Base-by-base conservation (phyloP, 2,113 vertebrate species). In the Callaeas wilsoni region DNA sequence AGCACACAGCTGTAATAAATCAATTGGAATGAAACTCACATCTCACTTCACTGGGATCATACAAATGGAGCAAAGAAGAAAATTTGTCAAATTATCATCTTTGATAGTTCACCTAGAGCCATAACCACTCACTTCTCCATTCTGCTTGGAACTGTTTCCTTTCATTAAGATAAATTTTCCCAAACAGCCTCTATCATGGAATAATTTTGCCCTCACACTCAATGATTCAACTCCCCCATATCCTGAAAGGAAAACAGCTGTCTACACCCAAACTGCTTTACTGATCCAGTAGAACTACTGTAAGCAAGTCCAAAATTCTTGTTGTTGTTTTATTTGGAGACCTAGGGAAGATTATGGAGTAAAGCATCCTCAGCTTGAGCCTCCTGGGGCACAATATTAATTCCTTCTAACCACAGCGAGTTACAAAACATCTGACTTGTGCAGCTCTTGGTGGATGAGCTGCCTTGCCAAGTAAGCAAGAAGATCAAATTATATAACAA, bases 161-260 rank as follows among this genome's bases (percentile, higher is more conserved):
- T 86, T n/a, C 76, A 90, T 95, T 86, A 91, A 68, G 75, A 96
- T 84, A 91, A 84, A 75, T 93, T 91, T 93, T 92, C 78, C 57
- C 63, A 92, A 93, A 91, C 47, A 96, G 46, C 35, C 25, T 70
- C 79, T 88, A 81, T 78, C 75, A 75, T 20, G 32, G 79, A 90
- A 94, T 94, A 87, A 76, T 88, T 92, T 95, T 94, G 67, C 88
- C 86, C 67, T 97, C 92, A 64, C 91, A 92, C 88, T 84, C 89
- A 70, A 91, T 95, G 77, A 86, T 75, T 97, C 90, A 96, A 85
- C 52, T 96, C 82, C 76, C 80, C 60, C 64, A 53, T 81, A 96
- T 97, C 89, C 95, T 96, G 91, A 94, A 93, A 94, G 60, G 84
- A 94, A 95, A 94, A 82, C 89, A 95, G 89, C 87, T 96, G 84